These are phyloP conservation scores for Cyprinus carpio DNA, from an alignment of 2,113 vertebrate genomes.

Conservation along the genomic window DNA sequence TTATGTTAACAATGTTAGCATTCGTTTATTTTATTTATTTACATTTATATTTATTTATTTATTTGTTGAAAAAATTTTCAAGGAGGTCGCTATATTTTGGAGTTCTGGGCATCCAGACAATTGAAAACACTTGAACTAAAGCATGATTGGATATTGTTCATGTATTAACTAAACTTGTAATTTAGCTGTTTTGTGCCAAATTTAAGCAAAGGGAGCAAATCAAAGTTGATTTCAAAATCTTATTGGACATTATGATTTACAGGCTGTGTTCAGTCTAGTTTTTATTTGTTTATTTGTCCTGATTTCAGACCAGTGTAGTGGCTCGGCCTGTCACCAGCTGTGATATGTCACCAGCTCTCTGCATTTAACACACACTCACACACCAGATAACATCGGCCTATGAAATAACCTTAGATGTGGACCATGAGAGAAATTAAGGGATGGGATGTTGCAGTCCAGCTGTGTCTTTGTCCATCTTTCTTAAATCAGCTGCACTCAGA, in stretches of 20 bases:
- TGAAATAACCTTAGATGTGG: conserved; percentile 1
- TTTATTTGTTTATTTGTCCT: background rate
- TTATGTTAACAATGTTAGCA: background rate
- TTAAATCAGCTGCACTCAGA: conserved; percentile 21
- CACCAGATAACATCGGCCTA: background rate
- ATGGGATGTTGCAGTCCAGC: background rate
- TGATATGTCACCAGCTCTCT: background rate
- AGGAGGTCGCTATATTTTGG: background rate
- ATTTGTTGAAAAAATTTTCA: background rate
- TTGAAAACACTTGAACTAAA: background rate
- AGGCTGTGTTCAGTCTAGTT: background rate
- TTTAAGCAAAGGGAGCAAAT: background rate
- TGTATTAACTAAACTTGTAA: too few relatives aligned
- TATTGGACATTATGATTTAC: background rate
- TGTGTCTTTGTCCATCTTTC: conserved; percentile 11
- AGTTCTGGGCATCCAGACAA: background rate
- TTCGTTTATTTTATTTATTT: background rate
- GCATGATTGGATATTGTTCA: background rate
- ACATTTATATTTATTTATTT: background rate
- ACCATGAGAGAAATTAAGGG: conserved; percentile 6
- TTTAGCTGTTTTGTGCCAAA: background rate
- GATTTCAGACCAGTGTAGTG: background rate
- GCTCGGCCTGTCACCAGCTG: background rate
- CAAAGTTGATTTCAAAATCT: background rate
- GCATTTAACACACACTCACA: background rate